phyloP scores from a whole-genome alignment of 2,797 vertebrate genomes.

The Eidolon dupreanum region DNA sequence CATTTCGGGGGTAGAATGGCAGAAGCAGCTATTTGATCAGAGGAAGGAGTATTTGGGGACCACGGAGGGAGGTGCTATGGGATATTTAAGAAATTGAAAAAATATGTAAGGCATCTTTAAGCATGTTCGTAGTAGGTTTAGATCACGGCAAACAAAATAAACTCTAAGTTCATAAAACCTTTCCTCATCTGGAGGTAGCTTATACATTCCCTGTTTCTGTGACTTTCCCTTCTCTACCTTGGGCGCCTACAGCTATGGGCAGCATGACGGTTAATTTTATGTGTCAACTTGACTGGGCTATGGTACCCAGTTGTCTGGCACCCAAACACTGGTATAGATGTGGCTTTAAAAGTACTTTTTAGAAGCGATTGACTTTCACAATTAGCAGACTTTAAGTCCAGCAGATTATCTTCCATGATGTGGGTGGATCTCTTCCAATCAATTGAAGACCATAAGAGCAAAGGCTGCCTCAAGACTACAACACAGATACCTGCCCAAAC shows the following conservation, averaged over 20 bases:
- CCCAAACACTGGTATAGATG: neutral
- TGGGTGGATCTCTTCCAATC: neutral
- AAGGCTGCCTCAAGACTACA: neutral
- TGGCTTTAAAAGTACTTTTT: neutral
- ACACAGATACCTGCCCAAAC: neutral
- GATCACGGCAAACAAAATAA: neutral
- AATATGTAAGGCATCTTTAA: neutral
- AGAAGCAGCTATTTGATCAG: neutral
- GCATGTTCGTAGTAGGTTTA: neutral
- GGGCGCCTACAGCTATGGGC: neutral
- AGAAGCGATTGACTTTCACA: neutral
- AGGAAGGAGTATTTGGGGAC: neutral
- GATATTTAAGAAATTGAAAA: neutral
- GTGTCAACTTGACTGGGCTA: neutral
- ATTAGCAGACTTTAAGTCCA: neutral
- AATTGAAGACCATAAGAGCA: neutral
- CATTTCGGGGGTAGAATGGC: neutral
- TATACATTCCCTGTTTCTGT: neutral
- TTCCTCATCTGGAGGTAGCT: neutral
- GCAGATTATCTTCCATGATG: neutral
- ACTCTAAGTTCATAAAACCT: neutral
- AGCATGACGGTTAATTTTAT: neutral
- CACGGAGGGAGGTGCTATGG: neutral
- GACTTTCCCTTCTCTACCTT: neutral
- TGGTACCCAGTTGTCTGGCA: neutral